These are phyloP conservation scores for Poeciliopsis turrubarensis DNA, from an alignment of 2,113 vertebrate genomes.

Conservation along the genomic window DNA sequence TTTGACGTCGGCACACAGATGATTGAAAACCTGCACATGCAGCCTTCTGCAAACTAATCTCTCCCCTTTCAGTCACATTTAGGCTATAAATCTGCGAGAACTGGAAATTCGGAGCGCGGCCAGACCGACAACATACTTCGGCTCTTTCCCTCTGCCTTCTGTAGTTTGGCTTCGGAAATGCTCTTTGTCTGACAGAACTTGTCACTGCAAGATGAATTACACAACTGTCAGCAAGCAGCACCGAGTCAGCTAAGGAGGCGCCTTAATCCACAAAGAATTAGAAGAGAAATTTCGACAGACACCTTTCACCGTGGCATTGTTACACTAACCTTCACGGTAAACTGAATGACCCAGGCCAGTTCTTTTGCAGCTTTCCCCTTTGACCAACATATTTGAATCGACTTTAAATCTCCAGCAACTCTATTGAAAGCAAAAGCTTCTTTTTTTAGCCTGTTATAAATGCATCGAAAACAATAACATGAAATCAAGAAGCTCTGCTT, in stretches of 20 bases:
- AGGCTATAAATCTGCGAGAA: background rate
- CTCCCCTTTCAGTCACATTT: no score
- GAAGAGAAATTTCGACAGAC: background rate
- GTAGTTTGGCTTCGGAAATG: background rate
- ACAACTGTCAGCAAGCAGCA: slow-evolving; percentile 5
- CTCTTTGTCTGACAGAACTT: background rate
- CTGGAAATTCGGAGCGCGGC: background rate
- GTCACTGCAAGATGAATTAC: slow-evolving; percentile 12
- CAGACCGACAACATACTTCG: background rate
- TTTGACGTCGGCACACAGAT: no score
- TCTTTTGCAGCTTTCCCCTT: no score
- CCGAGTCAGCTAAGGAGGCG: background rate
- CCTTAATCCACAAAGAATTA: slow-evolving; percentile 10
- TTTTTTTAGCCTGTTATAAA: background rate
- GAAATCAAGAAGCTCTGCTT: background rate
- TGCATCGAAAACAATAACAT: background rate
- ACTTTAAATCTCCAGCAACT: background rate
- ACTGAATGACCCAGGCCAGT: no score
- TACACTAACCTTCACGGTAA: background rate
- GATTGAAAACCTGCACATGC: no score
- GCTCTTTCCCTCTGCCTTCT: background rate
- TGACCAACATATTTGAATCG: background rate
- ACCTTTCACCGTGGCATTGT: background rate
- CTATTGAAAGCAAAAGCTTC: no score
- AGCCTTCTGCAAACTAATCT: no score